Conservation (phyloP, 2,888 invertebrate species). For the Agrochola circellaris region DNA sequence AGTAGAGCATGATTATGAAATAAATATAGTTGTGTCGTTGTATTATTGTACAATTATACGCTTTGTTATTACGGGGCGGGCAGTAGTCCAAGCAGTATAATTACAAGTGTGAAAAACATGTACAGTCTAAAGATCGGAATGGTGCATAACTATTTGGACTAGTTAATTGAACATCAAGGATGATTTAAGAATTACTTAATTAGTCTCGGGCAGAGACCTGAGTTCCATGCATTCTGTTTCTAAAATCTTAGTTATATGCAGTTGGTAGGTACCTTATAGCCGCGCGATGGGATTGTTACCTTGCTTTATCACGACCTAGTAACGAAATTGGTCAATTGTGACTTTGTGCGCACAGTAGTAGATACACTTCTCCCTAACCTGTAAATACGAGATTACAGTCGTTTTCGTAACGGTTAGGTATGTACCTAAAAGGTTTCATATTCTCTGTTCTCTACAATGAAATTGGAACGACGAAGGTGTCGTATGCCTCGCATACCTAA, state of each 20-base stretch:
- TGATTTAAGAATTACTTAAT: conserved; percentile 38
- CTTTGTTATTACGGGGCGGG: conserved; percentile 57
- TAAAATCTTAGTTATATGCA: not conserved
- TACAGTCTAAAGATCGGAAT: conserved; percentile 52
- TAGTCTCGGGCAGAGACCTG: conserved; percentile 1
- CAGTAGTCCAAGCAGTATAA: conserved; percentile 59
- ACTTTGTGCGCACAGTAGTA: not conserved
- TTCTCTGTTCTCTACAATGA: conserved; percentile 38
- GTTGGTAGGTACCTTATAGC: not conserved
- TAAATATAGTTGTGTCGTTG: conserved; percentile 42
- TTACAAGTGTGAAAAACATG: conserved; percentile 60
- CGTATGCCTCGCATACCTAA: conserved; percentile 40
- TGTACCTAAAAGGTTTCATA: conserved; percentile 41
- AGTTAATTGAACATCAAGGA: conserved; percentile 43
- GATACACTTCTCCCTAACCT: not conserved
- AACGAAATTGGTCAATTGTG: conserved; percentile 18
- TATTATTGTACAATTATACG: conserved; percentile 57
- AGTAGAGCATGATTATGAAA: conserved; percentile 40
- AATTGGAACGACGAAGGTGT: conserved; percentile 51
- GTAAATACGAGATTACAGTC: conserved; percentile 1
- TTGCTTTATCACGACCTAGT: conserved; percentile 2
- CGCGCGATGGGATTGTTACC: not conserved
- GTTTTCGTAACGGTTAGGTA: not conserved
- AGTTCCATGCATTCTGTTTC: not conserved
- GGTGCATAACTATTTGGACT: conserved; percentile 39